phyloP scores from a whole-genome alignment of 92 coral and sea anemone genomes.

The Muricea muricata region DNA sequence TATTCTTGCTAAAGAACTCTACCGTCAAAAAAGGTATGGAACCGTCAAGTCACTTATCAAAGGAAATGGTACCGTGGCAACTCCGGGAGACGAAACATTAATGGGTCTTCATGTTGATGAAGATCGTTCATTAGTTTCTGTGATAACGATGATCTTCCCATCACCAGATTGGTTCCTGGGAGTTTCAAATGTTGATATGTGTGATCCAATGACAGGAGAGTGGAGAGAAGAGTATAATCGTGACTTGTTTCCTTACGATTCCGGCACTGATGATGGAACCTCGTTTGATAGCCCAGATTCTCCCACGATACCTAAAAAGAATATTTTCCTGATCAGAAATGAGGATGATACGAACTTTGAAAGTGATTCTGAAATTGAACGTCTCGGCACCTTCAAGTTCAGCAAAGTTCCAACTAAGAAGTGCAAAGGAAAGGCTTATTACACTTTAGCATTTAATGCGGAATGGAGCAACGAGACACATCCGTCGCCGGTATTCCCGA shows the following conservation, averaged over 20 bases:
- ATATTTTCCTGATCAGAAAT: slow-evolving; percentile 16
- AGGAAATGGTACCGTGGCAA: background rate
- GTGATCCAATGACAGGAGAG: slow-evolving; percentile 35
- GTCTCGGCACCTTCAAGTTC: background rate
- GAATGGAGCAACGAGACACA: slow-evolving; percentile 58
- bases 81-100: slow-evolving; percentile 2
- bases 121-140: slow-evolving; percentile 20
- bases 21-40: slow-evolving; percentile 17
- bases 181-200: slow-evolving; percentile 39
- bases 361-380: background rate
- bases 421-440: slow-evolving; percentile 61
- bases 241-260: slow-evolving; percentile 38
- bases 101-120: slow-evolving; percentile 13
- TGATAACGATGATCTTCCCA: slow-evolving; percentile 12
- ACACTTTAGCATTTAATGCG: slow-evolving; percentile 49
- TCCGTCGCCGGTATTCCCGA: slow-evolving; percentile 32
- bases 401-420: background rate
- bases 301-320: background rate
- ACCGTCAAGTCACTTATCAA: background rate
- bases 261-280: slow-evolving; percentile 50
- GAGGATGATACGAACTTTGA: background rate
- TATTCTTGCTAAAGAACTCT: slow-evolving; percentile 3
- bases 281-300: slow-evolving; percentile 3
- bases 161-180: slow-evolving; percentile 35
- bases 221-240: background rate